Base-by-base conservation (phyloP, 2,113 vertebrate species). In the Neofelis nebulosa region DNA sequence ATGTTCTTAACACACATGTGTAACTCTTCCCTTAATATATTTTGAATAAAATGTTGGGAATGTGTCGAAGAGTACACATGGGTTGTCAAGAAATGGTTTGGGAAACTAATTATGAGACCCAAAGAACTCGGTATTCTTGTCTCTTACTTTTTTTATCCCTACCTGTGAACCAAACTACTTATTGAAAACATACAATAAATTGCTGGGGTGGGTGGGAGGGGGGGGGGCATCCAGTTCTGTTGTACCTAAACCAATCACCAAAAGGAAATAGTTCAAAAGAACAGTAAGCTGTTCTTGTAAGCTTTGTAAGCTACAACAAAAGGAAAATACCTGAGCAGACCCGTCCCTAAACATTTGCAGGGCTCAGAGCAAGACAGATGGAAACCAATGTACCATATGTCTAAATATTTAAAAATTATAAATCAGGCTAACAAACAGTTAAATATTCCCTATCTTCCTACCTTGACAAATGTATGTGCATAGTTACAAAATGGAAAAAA, bases 381-480 rank as follows among this genome's bases (percentile, higher is more conserved):
- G 16, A 66, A 21, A 36, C 10, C 23, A 50, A 38, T 5, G 38
- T 38, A 31, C 38, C 74, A 16, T 74, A 50, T 79, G n/a, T 82
- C n/a, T 87, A 41, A 84, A 81, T 84, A 63, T 68, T 96, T 88
- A 80, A 63, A 93, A 57, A 13, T 95, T 79, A 73, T 74, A 95
- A 78, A 68, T 63, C 3, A 79, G n/a, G 55, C 68, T 82, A 63
- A 83, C 2, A 73, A 89, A 38, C 33, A 45, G 73, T 81, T 33
- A 73, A 45, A 80, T 57, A 36, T 25, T 13, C 19, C 80, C 52
- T 90, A 31, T 86, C 65, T 69, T 89, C 4, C n/a, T 68, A 0
- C 55, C 41, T 55, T n/a, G 84, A 73, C 61, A 88, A 84, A 65
- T 79, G 68, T 18, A 90, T 0, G 0, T n/a, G 50, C 57, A 73